Base-by-base conservation (phyloP, 2,888 invertebrate species). In the Torymus auratus region DNA sequence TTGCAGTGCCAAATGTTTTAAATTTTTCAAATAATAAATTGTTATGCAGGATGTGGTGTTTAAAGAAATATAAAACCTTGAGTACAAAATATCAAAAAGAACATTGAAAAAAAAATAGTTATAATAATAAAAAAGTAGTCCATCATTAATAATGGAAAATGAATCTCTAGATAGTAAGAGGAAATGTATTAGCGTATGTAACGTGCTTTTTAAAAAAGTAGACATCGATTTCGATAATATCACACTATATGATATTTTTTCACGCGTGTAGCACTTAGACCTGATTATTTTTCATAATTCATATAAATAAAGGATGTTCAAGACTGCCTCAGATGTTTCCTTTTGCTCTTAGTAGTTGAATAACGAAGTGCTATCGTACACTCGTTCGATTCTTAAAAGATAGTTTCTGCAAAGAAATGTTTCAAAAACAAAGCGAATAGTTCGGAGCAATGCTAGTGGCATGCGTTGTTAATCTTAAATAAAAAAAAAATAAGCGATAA, bases 201-300 rank as follows among this genome's bases (percentile, higher is more conserved):
- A 79, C 65, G 76, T 76, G 82, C 82, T 82, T 82, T 82, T 76
- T 69, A 69, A 82, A 73, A 55, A 62, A 73, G 73, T 82, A 82
- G 80, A 64, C 65, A 80, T 74, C 71, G 74, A 77, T 71, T 74
- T 71, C 1, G 67, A 65, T 78, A 82, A 70, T 74, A 69, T 80
- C 67, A 68, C 71, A 68, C 71, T 65, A 72, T 73, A 78, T 74
- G 67, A 81, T 78, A 78, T 82, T 82, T 82, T 82, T 82, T 50
- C 70, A 82, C 58, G 62, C 72, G 67, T 67, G 58, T 82, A 80
- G 74, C 64, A 67, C 61, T 74, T 82, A 78, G 74, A 80, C 74
- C 67, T 80, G 73, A 82, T 82, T 82, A 82, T 82, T 82, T 82
- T 82, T 82, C 82, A 82, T 82, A 82, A 82, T 82, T 82, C 82